These are phyloP conservation scores for Ricordea florida DNA, from an alignment of 92 coral and sea anemone genomes.

Conservation along the genomic window DNA sequence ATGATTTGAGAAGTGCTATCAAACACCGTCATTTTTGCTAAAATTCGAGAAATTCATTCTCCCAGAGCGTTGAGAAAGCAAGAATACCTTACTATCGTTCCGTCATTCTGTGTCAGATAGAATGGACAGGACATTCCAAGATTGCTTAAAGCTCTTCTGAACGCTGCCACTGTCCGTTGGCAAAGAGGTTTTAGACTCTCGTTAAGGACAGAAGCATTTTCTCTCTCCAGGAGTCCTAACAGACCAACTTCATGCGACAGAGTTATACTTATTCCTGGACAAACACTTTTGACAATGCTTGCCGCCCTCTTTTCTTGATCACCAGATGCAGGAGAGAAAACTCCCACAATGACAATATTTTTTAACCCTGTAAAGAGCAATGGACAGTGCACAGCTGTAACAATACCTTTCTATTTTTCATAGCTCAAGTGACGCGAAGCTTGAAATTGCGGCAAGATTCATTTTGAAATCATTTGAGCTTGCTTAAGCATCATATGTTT, in stretches of 20 bases:
- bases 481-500: too few relatives aligned
- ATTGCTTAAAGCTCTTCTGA: conserved; percentile 58
- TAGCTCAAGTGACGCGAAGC: too few relatives aligned
- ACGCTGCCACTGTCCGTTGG: conserved; percentile 68
- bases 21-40: too few relatives aligned
- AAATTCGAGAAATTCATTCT: too few relatives aligned
- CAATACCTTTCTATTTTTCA: too few relatives aligned
- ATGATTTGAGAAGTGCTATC: too few relatives aligned
- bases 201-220: conserved; percentile 91
- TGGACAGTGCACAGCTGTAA: too few relatives aligned
- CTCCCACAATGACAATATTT: conserved; percentile 83
- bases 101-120: conserved; percentile 96
- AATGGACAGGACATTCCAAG: conserved; percentile 84
- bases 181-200: conserved; percentile 92
- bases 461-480: too few relatives aligned
- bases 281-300: conserved; percentile 44
- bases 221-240: conserved; percentile 87
- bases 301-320: conserved; percentile 78
- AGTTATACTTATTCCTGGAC: conserved; percentile 80
- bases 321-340: conserved; percentile 78
- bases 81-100: conserved; percentile 81
- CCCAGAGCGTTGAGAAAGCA: too few relatives aligned
- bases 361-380: conserved; percentile 48
- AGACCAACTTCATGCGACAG: conserved; percentile 84
- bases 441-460: too few relatives aligned